Percentiles rank a stretch among this genome's conserved stretches.
These are phyloP conservation scores for Leucoma salicis DNA, from an alignment of 2,888 invertebrate genomes.

Conservation along the genomic window DNA sequence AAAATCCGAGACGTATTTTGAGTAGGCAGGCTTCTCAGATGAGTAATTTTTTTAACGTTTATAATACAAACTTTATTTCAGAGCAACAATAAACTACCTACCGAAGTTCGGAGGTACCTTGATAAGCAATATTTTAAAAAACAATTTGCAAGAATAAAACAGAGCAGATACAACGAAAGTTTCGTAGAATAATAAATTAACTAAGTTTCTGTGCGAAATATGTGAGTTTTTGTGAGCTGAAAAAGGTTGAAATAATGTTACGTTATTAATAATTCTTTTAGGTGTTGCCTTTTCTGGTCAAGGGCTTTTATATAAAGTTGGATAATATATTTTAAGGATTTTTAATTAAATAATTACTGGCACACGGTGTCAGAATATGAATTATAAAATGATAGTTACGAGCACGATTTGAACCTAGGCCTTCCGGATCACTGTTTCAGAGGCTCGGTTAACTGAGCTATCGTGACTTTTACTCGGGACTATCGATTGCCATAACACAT, in stretches of 20 bases:
- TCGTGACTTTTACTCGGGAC: too few relatives aligned
- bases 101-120: constrained; percentile 41
- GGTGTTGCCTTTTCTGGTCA: constrained; percentile 19
- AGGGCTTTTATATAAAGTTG: constrained; percentile 12
- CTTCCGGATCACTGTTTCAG: too few relatives aligned
- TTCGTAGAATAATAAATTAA: constrained; percentile 48
- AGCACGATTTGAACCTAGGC: too few relatives aligned
- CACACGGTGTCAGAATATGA: too few relatives aligned
- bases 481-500: too few relatives aligned
- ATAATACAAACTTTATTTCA: constrained; percentile 45
- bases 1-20: too few relatives aligned
- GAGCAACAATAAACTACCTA: constrained; percentile 35
- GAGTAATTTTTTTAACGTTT: too few relatives aligned
- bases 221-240: constrained; percentile 30
- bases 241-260: constrained; percentile 30
- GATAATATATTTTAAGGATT: too few relatives aligned
- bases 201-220: constrained; percentile 39
- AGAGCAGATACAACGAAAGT: constrained; percentile 39
- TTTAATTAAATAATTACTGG: too few relatives aligned
- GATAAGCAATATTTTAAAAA: constrained; percentile 67
- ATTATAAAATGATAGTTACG: too few relatives aligned
- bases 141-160: constrained; percentile 51
- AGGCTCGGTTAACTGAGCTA: too few relatives aligned
- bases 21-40: too few relatives aligned
- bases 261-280: constrained; percentile 32